These are phyloP conservation scores for Poecilia latipinna DNA, from an alignment of 2,113 vertebrate species.

Conservation along the genomic window DNA sequence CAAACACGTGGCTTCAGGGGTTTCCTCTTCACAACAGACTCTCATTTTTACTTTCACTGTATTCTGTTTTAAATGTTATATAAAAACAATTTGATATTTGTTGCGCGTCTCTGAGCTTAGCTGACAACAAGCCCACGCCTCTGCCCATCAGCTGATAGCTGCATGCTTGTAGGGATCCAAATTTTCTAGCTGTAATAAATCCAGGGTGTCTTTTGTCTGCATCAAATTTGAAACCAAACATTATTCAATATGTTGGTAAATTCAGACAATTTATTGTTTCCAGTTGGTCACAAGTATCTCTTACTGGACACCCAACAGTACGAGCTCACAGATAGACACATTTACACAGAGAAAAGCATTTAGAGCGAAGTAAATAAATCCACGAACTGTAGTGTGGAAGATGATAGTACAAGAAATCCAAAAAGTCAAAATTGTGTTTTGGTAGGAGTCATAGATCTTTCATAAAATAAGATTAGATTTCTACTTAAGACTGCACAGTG, in stretches of 20 bases:
- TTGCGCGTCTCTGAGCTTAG: slow-evolving; percentile 4
- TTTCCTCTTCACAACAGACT: neutral
- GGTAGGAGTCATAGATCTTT: too few species aligned
- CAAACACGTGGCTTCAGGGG: neutral
- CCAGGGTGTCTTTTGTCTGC: slow-evolving; percentile 13
- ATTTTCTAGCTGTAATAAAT: slow-evolving; percentile 8
- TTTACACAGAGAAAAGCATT: too few species aligned
- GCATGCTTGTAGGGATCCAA: slow-evolving; percentile 7
- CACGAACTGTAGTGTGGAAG: too few species aligned
- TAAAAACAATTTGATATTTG: slow-evolving; percentile 44
- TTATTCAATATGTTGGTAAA: slow-evolving; percentile 4
- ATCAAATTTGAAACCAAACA: neutral
- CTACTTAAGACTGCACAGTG: too few species aligned
- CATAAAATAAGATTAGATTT: too few species aligned
- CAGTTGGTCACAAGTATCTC: neutral
- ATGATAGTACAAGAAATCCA: too few species aligned
- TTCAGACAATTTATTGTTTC: slow-evolving; percentile 2
- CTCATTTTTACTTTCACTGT: neutral
- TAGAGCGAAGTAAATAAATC: too few species aligned
- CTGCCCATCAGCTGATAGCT: neutral
- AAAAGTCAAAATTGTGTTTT: too few species aligned
- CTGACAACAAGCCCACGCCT: neutral
- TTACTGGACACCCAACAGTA: neutral
- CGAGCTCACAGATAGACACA: neutral
- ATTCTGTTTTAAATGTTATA: slow-evolving; percentile 3